Percentiles rank a stretch among this genome's conserved stretches.
Conservation (phyloP, 1,140 invertebrate genomes). For the Stegodyphus dumicola region DNA sequence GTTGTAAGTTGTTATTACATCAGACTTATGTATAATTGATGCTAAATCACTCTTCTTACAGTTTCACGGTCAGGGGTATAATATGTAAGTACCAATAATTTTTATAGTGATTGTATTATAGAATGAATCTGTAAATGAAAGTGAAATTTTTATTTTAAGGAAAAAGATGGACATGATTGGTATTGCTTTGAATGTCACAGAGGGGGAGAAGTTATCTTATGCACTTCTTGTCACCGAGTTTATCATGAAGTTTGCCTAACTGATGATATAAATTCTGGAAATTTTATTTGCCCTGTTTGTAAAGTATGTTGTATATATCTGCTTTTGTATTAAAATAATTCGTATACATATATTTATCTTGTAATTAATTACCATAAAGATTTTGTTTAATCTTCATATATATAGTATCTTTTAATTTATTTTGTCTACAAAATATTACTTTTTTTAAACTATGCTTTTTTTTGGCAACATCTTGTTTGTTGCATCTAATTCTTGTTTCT, state of each 20-base stretch:
- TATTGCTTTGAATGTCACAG: conserved; percentile 83
- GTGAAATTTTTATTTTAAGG: conserved; percentile 58
- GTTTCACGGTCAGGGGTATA: neutral
- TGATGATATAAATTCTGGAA: conserved; percentile 69
- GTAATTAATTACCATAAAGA: too few species aligned
- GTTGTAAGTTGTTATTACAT: too few species aligned
- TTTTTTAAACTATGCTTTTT: too few species aligned
- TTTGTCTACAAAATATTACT: too few species aligned
- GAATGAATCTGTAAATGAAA: neutral
- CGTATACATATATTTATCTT: too few species aligned
- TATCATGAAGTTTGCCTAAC: conserved; percentile 77
- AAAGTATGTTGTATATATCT: conserved; percentile 62
- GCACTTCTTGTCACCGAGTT: conserved; percentile 76
- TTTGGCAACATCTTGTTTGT: too few species aligned
- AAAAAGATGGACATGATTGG: conserved; percentile 75
- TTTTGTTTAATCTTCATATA: too few species aligned
- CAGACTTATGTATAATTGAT: too few species aligned
- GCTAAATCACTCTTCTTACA: too few species aligned
- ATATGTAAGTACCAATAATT: neutral
- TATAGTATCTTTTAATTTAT: too few species aligned
- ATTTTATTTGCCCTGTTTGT: conserved; percentile 72
- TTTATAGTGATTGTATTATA: neutral
- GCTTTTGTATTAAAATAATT: too few species aligned
- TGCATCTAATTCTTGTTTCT: conserved; percentile 32
- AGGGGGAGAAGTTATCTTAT: conserved; percentile 75